These are phyloP conservation scores for Zoanthus gigantus DNA, from an alignment of 92 coral and sea anemone genomes.

Conservation along the genomic window DNA sequence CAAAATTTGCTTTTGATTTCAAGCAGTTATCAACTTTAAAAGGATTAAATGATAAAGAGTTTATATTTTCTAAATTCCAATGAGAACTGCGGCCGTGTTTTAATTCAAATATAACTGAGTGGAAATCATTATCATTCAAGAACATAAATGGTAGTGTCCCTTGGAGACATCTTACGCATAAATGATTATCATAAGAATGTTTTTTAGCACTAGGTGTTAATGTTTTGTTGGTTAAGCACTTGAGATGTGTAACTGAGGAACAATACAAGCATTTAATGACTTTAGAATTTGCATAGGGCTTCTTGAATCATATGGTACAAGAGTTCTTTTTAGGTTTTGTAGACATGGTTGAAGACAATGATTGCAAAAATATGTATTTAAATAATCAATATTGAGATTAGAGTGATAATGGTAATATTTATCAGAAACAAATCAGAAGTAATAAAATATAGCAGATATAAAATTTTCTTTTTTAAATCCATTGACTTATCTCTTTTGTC, in stretches of 20 bases:
- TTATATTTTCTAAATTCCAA: not conserved
- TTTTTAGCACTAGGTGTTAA: not conserved
- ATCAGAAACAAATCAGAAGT: not conserved
- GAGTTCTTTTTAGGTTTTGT: not conserved
- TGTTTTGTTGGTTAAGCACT: not conserved
- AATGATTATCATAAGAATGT: constrained; percentile 4
- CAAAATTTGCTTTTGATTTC: not conserved
- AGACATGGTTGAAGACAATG: not conserved
- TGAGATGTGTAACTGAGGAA: not conserved
- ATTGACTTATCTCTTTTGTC: not conserved
- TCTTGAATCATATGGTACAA: not conserved
- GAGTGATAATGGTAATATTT: not conserved
- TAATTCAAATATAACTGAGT: not conserved
- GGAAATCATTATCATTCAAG: not conserved
- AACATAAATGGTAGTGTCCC: not conserved
- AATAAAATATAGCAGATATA: not conserved
- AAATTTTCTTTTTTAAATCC: not conserved
- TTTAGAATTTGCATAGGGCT: not conserved
- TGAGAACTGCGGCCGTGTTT: not conserved
- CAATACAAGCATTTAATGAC: not conserved
- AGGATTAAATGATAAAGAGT: not conserved
- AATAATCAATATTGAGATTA: not conserved
- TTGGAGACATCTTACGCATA: not conserved
- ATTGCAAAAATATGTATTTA: not conserved
- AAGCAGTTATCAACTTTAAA: not conserved